Evolutionary conservation across 2,797 vertebrate species (phyloP).

Genomic region (Apogon hyalosoma): DNA sequence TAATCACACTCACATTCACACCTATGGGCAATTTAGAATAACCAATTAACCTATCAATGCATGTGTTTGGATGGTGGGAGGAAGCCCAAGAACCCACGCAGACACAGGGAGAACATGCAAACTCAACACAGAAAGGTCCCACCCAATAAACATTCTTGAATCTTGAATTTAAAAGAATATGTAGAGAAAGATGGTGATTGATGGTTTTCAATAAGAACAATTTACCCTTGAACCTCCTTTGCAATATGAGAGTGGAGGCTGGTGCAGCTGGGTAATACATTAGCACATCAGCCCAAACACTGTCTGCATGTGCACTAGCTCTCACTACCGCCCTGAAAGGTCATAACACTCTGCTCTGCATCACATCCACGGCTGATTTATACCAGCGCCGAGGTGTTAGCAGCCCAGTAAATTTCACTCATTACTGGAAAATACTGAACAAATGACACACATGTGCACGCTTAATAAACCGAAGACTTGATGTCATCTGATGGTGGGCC

Average conservation of each 20-base stretch:
- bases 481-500: constrained; percentile 44
- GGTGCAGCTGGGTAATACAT: constrained; percentile 71
- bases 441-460: constrained; percentile 44
- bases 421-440: constrained; percentile 54
- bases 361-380: constrained; percentile 65
- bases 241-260: constrained; percentile 7
- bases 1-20: too few species aligned
- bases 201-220: too few species aligned
- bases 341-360: constrained; percentile 38
- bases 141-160: too few species aligned
- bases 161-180: too few species aligned
- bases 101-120: too few species aligned
- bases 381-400: constrained; percentile 59
- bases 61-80: too few species aligned
- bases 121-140: too few species aligned
- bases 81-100: too few species aligned
- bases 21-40: too few species aligned
- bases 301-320: constrained; percentile 31
- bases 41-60: too few species aligned
- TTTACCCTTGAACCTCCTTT: background rate
- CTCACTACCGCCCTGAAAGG: constrained; percentile 20
- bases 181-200: too few species aligned
- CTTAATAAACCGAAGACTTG: constrained; percentile 44
- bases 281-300: constrained; percentile 52
- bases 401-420: constrained; percentile 50